Evolutionary conservation across 1,140 invertebrate species (phyloP), one percentile per base, ranked within the genome.

Genomic region (Asobara japonica): DNA sequence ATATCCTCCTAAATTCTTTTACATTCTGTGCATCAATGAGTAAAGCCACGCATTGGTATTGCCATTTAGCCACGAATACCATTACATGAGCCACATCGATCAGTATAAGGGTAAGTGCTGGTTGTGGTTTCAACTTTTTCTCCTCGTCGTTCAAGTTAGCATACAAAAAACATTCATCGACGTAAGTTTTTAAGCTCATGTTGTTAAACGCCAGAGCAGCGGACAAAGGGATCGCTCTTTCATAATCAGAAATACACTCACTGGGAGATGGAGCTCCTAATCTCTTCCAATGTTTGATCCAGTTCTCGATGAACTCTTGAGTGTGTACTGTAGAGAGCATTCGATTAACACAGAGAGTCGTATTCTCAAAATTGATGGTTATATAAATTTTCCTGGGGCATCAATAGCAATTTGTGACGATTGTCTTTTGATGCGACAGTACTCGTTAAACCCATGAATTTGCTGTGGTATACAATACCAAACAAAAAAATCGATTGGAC

Each of bases 41-140:
- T 41, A 66, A 38, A 13, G 31, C 64, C 2, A 36, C 20, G 22
- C 64, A 66, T 16, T 18, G 22, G 64, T 33, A 66, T 66, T 18
- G 5, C 64, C 64, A 66, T 8, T 25, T 33, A 10, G 31, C 31
- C n/a, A 66, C 31, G 8, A 36, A 33, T 38, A 25, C 38, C 64
- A 66, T 66, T 5, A 66, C 31, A 16, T 66, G 64, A 31, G 64
- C 64, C n/a, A 66, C 64, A 66, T 66, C 64, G 11, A 66, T 13
- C 7, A 33, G 16, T 16, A 66, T 33, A 22, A 38, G 31, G 3
- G 64, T 66, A 22, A 16, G 38, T 33, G 38, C 38, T 66, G 64
- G 64, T 41, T 16, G n/a, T 25, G 20, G 45, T 41, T 11, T 41
- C 11, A 20, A 5, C 10, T 51, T 51, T 38, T 36, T 33, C 11